Base-by-base conservation (phyloP, 1,140 invertebrate genomes). In the Grapholita molesta region DNA sequence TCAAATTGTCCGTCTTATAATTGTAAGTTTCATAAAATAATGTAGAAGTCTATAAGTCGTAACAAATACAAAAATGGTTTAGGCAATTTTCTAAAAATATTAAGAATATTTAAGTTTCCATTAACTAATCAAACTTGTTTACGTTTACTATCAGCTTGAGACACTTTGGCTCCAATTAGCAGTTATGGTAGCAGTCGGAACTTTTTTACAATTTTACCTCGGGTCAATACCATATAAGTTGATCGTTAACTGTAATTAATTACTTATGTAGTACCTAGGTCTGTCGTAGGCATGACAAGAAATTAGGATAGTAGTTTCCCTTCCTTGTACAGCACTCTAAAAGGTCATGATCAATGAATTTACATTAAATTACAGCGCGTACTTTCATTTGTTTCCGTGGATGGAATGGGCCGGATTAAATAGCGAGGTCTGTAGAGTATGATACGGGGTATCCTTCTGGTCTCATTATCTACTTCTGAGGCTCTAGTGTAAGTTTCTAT, bases 351-450 rank as follows among this genome's bases (percentile, higher is more conserved):
- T 61, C 55, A 61, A 2, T 28, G 21, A n/a, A 61, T 61, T 61
- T 32, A 61, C 55, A 61, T 61, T 32, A 30, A 61, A 61, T 61
- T 61, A 32, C 55, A 30, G 25, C n/a, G 24, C 24, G 24, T 61
- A 32, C 55, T 61, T 61, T 61, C 25, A 61, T 61, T 61, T 61
- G 55, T 61, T 61, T 32, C 55, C 55, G 55, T 61, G 25, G 55
- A 28, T 61, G 25, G 55, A 32, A 28, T 11, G 24, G 12, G 24
- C 25, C 55, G 55, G 25, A 30, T 57, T 15, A 61, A 61, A 25
- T 7, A 8, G 30, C 21, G n/a, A 25, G 42, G 42, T 21, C n/a
- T 18, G 6, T 48, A 48, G 42, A 21, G 2, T 48, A 21, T 18
- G 8, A 7, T 48, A n/a, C 4, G 18, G 1, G 33, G 33, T 21